A percentile compares a stretch with the other conserved stretches of the same genome.
phyloP scores from a whole-genome alignment of 1,140 invertebrate genomes.

The Scaptodrosophila lebanonensis region DNA sequence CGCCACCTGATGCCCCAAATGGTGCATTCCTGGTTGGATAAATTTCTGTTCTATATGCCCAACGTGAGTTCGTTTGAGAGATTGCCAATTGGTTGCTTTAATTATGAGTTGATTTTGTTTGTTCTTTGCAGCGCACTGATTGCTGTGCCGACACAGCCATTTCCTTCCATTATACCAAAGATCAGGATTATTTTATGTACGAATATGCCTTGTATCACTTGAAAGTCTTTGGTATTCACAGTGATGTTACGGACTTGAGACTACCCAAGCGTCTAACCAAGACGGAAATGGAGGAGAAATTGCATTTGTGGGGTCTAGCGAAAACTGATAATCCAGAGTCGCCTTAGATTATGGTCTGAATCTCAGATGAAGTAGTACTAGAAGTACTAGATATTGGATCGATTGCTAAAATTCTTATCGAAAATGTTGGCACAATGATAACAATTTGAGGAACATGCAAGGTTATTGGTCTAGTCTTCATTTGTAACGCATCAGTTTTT shows the following conservation, averaged over 20 bases:
- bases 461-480: no score
- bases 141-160: constrained; percentile 93
- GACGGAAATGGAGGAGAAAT: constrained; percentile 37
- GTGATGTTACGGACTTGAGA: background rate
- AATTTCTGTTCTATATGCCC: constrained; percentile 75
- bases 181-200: constrained; percentile 90
- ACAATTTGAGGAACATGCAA: no score
- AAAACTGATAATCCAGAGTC: constrained; percentile 22
- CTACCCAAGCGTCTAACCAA: constrained; percentile 24
- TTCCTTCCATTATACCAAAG: constrained; percentile 92
- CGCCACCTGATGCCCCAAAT: constrained; percentile 89
- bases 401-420: no score
- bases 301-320: constrained; percentile 41
- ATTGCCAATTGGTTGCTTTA: background rate
- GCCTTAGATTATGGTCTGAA: no score
- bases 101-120: background rate
- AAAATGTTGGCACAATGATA: no score
- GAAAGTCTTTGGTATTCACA: constrained; percentile 84
- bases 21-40: constrained; percentile 39
- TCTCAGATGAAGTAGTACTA: no score
- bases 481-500: no score
- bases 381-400: no score
- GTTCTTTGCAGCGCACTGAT: constrained; percentile 82
- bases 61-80: constrained; percentile 75
- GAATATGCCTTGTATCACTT: constrained; percentile 94